phyloP scores from a whole-genome alignment of 2,113 vertebrate genomes.

The Mesitornis unicolor region DNA sequence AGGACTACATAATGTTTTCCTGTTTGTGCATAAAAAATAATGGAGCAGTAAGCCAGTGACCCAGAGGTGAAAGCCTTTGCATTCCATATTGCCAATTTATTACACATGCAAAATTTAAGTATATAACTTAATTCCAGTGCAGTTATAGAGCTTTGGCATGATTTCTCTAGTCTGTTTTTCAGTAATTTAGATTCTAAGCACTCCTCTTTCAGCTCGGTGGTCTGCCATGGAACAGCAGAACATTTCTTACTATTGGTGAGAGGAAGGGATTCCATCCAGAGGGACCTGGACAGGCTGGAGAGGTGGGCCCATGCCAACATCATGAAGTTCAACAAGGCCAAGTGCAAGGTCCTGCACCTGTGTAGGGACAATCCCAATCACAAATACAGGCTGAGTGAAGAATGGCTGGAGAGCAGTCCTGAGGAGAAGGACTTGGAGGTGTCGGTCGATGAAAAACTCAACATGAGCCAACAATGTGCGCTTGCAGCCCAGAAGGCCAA shows the following conservation, averaged over 20 bases:
- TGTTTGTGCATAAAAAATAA: conserved; percentile 28
- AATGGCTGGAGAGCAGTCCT: no score
- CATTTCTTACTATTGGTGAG: accelerated
- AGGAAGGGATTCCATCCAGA: no score
- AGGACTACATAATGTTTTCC: conserved; percentile 17
- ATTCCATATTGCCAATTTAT: not conserved
- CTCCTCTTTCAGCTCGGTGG: not conserved
- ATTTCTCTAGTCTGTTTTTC: not conserved
- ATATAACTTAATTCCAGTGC: conserved; percentile 10
- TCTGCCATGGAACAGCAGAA: not conserved
- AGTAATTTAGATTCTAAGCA: not conserved
- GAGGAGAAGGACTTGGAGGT: no score
- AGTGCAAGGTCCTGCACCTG: no score
- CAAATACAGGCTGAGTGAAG: no score
- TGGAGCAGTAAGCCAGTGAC: conserved; percentile 6
- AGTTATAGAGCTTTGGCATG: not conserved
- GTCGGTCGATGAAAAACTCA: no score
- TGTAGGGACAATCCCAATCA: no score
- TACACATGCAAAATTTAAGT: not conserved
- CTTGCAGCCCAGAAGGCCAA: no score
- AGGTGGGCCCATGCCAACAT: no score
- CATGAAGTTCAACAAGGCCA: no score
- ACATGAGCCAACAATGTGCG: no score
- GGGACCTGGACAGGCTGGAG: no score
- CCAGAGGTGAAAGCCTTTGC: conserved; percentile 19